Base-by-base conservation (phyloP, 1,140 invertebrate genomes). In the Geopemphigus sp. region DNA sequence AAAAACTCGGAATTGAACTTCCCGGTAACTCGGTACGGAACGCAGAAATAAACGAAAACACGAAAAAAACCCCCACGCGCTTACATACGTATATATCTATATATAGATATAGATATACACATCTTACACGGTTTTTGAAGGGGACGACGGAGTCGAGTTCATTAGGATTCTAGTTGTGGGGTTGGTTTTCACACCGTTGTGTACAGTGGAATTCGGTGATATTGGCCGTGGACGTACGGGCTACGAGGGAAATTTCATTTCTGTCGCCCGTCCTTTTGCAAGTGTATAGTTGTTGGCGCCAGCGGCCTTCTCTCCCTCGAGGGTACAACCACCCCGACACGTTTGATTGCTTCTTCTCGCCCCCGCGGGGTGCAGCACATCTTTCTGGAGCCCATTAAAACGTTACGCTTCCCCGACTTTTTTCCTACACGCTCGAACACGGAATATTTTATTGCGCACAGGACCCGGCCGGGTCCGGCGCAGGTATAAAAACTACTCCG, bases 331-430 rank as follows among this genome's bases (percentile, higher is more conserved):
- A 14, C 45, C 45, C 68, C 74, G 74, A 78, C 74, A 78, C 74
- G 74, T 78, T 78, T 78, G 74, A 78, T 78, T 78, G 74, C 74
- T 78, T 78, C 74, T 78, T 78, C 26, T 78, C 74, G 74, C 74
- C 74, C 74, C 57, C 24, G 74, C 50, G 17, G 50, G n/a, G n/a
- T n/a, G n/a, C n/a, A n/a, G 74, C 24, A 61, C 45, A 78, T 61
- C 39, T 78, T 61, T 61, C 74, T n/a, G n/a, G 39, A 78, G 74
- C 39, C 74, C 74, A 78, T 78, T 78, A 78, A 78, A 78, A 78
- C 57, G 74, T 76, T 76, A 76, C 74, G 74, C 22, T 61, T 78
- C 56, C 45, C 57, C 57, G 19, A 50, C 74, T 63, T 78, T 78
- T 78, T 78, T 78, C 45, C 57, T 47, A 47, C 32, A 24, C 74